Conservation (phyloP, 92 coral and sea anemone genomes). For the Scolanthus callimorphus region DNA sequence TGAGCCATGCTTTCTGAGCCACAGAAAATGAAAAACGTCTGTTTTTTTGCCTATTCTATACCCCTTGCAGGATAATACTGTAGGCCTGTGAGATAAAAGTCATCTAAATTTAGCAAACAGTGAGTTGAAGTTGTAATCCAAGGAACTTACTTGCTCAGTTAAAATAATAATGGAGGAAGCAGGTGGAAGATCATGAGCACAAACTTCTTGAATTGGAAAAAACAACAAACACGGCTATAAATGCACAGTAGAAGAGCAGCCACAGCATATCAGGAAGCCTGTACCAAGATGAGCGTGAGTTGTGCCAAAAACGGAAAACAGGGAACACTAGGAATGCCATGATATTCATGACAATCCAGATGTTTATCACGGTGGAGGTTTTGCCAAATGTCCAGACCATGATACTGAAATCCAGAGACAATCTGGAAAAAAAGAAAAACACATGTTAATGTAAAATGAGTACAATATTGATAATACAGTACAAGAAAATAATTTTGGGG, state of each 20-base stretch:
- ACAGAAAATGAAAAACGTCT: no score
- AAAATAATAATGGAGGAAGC: conserved; percentile 86
- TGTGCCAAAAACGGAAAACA: conserved; percentile 73
- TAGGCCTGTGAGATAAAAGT: no score
- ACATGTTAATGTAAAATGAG: not conserved
- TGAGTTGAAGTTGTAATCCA: no score
- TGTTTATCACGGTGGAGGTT: conserved; percentile 67
- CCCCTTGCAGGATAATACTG: not conserved
- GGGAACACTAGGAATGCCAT: conserved; percentile 81
- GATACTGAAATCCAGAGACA: conserved; percentile 67
- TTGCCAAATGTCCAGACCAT: conserved; percentile 95
- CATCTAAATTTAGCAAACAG: no score
- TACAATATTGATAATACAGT: not conserved
- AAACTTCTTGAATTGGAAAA: conserved; percentile 87
- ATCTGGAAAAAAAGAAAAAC: conserved; percentile 37
- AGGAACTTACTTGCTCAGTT: conserved; percentile 83
- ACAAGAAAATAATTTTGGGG: not conserved
- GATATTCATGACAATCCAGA: conserved; percentile 85
- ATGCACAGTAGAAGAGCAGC: conserved; percentile 53
- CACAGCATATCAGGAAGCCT: conserved; percentile 62
- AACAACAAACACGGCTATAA: conserved; percentile 47
- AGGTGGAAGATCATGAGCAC: conserved; percentile 71
- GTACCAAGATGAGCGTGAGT: conserved; percentile 51
- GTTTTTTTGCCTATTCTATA: no score
- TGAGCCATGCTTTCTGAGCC: no score